Conservation (phyloP, 2,797 vertebrate species). For the Sebastiscus tertius region DNA sequence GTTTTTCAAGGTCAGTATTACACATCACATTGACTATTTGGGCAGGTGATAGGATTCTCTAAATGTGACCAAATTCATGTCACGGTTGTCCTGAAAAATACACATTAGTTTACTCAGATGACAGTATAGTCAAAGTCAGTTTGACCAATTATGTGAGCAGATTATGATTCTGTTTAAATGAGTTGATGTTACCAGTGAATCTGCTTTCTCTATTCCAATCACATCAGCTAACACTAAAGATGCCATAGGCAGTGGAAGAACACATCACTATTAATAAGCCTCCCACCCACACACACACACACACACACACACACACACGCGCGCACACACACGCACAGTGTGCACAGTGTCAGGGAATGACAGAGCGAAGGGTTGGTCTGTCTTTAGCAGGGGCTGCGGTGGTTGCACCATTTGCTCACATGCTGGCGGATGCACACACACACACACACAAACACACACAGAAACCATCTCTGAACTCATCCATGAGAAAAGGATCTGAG, state of each 20-base stretch:
- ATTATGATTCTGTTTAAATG: slow-evolving; percentile 1
- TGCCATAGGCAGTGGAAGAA: slow-evolving; percentile 45
- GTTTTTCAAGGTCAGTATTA: slow-evolving; percentile 71
- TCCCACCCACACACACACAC: not conserved
- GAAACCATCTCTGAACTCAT: slow-evolving; percentile 72
- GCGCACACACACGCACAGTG: slow-evolving; percentile 5
- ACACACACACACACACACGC: slow-evolving; percentile 3
- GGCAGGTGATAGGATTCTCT: not conserved
- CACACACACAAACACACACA: not conserved
- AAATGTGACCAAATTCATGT: not conserved
- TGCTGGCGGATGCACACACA: slow-evolving; percentile 35
- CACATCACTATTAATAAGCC: slow-evolving; percentile 59
- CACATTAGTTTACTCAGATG: not conserved
- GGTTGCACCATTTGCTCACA: slow-evolving; percentile 74
- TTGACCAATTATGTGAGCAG: not conserved
- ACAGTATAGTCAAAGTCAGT: not conserved
- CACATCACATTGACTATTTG: slow-evolving; percentile 11
- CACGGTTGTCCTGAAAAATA: not conserved
- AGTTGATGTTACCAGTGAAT: not conserved
- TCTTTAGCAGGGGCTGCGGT: slow-evolving; percentile 61
- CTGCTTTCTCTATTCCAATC: slow-evolving; percentile 43
- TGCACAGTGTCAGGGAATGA: slow-evolving; percentile 43
- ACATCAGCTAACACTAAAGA: slow-evolving; percentile 36
- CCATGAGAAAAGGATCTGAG: slow-evolving; percentile 72
- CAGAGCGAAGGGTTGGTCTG: slow-evolving; percentile 46